Evolutionary conservation across 2,113 vertebrate genomes (phyloP).

Genomic region (Bambusicola thoracicus): DNA sequence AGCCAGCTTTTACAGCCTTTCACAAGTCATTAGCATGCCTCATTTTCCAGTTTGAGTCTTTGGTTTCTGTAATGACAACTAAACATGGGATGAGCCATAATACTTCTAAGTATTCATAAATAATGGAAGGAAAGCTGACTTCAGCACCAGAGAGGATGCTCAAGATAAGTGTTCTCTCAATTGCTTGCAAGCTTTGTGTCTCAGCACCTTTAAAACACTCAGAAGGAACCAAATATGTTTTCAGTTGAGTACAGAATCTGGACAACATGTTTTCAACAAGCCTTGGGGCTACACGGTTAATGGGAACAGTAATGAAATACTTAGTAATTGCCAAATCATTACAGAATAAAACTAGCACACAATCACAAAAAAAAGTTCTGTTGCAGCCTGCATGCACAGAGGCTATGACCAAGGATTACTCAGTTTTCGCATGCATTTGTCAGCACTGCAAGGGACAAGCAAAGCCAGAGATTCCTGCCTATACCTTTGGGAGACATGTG

Average conservation of each 20-base stretch:
- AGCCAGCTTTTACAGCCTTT: not conserved
- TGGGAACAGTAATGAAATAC: not conserved
- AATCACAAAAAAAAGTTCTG: not conserved
- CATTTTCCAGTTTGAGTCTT: not conserved
- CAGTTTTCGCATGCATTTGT: not conserved
- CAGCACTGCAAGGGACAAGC: not conserved
- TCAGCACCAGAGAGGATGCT: not conserved
- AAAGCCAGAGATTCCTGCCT: not conserved
- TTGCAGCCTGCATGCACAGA: accelerated
- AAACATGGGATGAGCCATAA: not conserved
- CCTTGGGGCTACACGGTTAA: not conserved
- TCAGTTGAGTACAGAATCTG: not conserved
- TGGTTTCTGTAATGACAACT: not conserved
- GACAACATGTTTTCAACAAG: not conserved
- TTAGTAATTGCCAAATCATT: not conserved
- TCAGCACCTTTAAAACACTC: slow-evolving; percentile 11
- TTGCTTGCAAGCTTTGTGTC: not conserved
- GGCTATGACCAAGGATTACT: not conserved
- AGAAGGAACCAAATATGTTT: not conserved
- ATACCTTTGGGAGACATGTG: not conserved
- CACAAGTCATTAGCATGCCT: not conserved
- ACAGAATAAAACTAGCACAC: not conserved
- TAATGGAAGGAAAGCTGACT: not conserved
- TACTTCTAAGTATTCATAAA: not conserved
- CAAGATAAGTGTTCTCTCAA: not conserved